These are phyloP conservation scores for Nezara viridula DNA, from an alignment of 2,888 invertebrate species.

Conservation along the genomic window DNA sequence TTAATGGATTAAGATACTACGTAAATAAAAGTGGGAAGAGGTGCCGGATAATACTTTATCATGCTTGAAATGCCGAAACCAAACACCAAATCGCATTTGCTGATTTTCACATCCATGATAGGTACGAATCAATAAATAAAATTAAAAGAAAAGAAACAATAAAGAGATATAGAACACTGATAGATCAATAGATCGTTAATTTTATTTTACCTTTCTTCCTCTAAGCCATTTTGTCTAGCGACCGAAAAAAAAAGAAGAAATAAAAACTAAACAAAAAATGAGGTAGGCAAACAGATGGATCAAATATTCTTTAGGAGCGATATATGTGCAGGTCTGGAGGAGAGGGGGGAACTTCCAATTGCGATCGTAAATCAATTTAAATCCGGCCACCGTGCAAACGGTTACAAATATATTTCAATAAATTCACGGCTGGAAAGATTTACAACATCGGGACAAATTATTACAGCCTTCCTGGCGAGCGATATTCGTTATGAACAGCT, in stretches of 20 bases:
- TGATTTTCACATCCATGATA: too few species aligned
- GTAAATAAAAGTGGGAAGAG: too few species aligned
- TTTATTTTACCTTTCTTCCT: not conserved
- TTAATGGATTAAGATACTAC: too few species aligned
- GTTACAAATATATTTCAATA: slow-evolving; percentile 48
- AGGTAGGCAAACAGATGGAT: not conserved
- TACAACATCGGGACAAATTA: slow-evolving; percentile 41
- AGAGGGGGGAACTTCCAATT: not conserved
- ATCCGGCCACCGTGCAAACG: not conserved
- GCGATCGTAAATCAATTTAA: slow-evolving; percentile 48
- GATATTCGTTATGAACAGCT: not conserved
- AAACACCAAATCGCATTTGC: too few species aligned
- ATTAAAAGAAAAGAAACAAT: not conserved
- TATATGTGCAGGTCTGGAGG: slow-evolving; percentile 1
- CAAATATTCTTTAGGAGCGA: slow-evolving; percentile 14
- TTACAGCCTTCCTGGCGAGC: not conserved
- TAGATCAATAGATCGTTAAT: not conserved
- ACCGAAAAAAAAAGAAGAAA: not conserved
- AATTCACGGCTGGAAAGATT: slow-evolving; percentile 35
- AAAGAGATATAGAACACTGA: not conserved
- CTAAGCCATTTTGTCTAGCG: not conserved
- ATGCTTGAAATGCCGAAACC: too few species aligned
- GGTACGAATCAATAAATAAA: too few species aligned
- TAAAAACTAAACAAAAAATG: too few species aligned
- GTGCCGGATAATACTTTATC: too few species aligned